Conservation (phyloP, 2,888 invertebrate genomes). For the Vanessa cardui region DNA sequence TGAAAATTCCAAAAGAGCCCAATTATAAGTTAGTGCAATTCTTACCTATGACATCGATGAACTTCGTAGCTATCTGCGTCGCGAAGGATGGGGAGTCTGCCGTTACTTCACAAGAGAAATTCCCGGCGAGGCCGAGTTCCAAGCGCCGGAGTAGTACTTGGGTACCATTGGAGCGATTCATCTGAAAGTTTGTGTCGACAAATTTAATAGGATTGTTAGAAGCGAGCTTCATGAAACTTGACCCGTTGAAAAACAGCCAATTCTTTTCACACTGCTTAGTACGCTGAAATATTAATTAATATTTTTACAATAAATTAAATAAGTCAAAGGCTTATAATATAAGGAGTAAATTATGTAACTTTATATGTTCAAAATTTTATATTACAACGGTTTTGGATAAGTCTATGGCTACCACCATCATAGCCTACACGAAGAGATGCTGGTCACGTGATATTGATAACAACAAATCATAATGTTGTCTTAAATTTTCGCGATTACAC, state of each 20-base stretch:
- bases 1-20: slow-evolving; percentile 7
- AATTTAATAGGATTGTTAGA: slow-evolving; percentile 20
- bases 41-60: slow-evolving; percentile 90
- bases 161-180: slow-evolving; percentile 87
- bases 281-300: background rate
- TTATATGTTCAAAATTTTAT: too few relatives aligned
- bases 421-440: too few relatives aligned
- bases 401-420: too few relatives aligned
- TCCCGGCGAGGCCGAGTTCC: slow-evolving; percentile 87
- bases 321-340: too few relatives aligned
- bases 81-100: slow-evolving; percentile 88
- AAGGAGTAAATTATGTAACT: too few relatives aligned
- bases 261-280: too few relatives aligned
- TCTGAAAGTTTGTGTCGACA: slow-evolving; percentile 75
- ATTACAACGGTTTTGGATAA: too few relatives aligned
- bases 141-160: slow-evolving; percentile 88
- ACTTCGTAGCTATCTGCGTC: slow-evolving; percentile 84
- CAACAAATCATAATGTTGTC: too few relatives aligned
- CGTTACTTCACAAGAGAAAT: slow-evolving; percentile 91
- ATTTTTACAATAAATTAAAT: too few relatives aligned
- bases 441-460: too few relatives aligned
- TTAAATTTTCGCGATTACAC: too few relatives aligned
- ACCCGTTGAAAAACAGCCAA: background rate
- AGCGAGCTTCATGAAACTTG: slow-evolving; percentile 3
- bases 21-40: slow-evolving; percentile 4